These are phyloP conservation scores for Paguma larvata DNA, from an alignment of 2,797 vertebrate species.

Conservation along the genomic window DNA sequence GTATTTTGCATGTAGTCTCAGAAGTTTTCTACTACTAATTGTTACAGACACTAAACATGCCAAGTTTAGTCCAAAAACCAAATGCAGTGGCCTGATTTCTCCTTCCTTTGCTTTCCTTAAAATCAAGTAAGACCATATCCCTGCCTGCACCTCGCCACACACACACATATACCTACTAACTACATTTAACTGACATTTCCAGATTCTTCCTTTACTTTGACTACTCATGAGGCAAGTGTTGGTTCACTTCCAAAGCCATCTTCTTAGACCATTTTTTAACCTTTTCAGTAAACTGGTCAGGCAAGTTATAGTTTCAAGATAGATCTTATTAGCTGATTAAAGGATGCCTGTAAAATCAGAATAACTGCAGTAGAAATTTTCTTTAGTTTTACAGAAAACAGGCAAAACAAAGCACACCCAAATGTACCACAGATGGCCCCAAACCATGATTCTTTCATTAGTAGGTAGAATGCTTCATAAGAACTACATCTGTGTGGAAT, in stretches of 20 bases:
- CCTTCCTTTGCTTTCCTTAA: background rate
- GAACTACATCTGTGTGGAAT: slow-evolving; percentile 44
- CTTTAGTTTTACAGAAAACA: slow-evolving; percentile 66
- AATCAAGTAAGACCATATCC: background rate
- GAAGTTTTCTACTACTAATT: background rate
- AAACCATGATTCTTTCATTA: slow-evolving; percentile 55
- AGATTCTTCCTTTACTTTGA: slow-evolving; percentile 49
- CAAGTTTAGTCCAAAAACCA: slow-evolving; percentile 17
- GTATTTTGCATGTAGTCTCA: background rate
- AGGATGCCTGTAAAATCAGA: slow-evolving; percentile 53
- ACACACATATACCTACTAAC: background rate
- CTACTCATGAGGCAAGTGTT: slow-evolving; percentile 62
- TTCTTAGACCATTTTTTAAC: slow-evolving; percentile 74
- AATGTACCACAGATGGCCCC: slow-evolving; percentile 34
- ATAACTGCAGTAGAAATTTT: slow-evolving; percentile 12
- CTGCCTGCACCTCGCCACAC: background rate
- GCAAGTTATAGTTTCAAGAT: slow-evolving; percentile 73
- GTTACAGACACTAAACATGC: background rate
- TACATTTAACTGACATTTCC: slow-evolving; percentile 53
- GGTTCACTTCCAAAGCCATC: slow-evolving; percentile 69
- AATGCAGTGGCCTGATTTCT: background rate
- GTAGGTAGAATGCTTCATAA: background rate
- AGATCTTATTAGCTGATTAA: slow-evolving; percentile 74
- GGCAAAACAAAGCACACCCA: background rate
- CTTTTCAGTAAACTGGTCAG: slow-evolving; percentile 68